These are phyloP conservation scores for Apotomis capreana DNA, from an alignment of 2,888 invertebrate genomes.

Conservation along the genomic window DNA sequence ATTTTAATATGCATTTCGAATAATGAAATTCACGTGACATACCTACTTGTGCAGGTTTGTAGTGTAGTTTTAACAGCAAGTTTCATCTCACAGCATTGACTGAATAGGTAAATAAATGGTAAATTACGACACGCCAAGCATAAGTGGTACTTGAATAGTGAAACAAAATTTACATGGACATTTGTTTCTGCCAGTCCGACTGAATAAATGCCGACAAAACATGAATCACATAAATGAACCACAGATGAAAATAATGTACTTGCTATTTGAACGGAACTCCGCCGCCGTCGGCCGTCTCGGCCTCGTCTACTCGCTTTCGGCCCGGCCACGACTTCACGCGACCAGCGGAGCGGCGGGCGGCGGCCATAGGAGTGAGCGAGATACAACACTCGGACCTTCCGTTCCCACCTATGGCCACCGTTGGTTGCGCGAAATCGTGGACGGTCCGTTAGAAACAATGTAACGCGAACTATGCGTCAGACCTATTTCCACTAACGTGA, in stretches of 20 bases:
- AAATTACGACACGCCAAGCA: not conserved
- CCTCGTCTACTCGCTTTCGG: slow-evolving; percentile 58
- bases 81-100: not conserved
- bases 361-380: too few species aligned
- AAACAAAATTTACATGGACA: slow-evolving; percentile 8
- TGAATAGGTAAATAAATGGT: not conserved
- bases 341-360: too few species aligned
- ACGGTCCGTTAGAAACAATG: slow-evolving; percentile 47
- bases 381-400: too few species aligned
- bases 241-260: slow-evolving; percentile 49
- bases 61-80: too few species aligned
- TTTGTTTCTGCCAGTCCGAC: slow-evolving; percentile 7
- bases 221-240: slow-evolving; percentile 54
- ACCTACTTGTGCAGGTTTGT: too few species aligned
- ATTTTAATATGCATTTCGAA: not conserved
- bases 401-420: too few species aligned
- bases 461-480: slow-evolving; percentile 52
- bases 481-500: slow-evolving; percentile 47
- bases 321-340: too few species aligned
- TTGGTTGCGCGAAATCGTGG: too few species aligned
- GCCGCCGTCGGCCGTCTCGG: slow-evolving; percentile 59
- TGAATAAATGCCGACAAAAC: slow-evolving; percentile 16
- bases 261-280: slow-evolving; percentile 53
- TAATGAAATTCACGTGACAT: not conserved
- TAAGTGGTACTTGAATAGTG: not conserved